Evolutionary conservation across 2,113 vertebrate species (phyloP).

Genomic region (Malurus melanocephalus): DNA sequence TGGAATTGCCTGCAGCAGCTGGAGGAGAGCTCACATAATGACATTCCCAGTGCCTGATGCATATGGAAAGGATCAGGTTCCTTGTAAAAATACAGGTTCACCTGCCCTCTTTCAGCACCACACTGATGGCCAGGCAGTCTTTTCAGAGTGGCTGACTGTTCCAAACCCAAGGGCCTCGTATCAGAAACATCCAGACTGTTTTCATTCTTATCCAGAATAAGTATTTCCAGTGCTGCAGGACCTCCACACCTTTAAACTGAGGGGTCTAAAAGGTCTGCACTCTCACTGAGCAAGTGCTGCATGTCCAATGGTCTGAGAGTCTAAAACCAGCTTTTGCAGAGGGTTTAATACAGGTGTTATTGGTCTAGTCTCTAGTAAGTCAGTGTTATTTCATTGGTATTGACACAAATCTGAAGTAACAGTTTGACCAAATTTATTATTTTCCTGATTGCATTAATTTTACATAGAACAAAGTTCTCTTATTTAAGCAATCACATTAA

Average conservation of each 20-base stretch:
- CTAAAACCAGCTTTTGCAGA: not conserved
- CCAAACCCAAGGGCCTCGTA: not conserved
- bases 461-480: not conserved
- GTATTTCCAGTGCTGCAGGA: not conserved
- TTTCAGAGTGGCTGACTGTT: not conserved
- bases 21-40: not conserved
- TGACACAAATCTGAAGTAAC: not conserved
- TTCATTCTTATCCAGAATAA: not conserved
- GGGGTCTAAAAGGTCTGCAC: not conserved
- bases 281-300: not conserved
- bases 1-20: not conserved
- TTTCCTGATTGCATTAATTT: not conserved
- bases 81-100: not conserved
- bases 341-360: not conserved
- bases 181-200: not conserved
- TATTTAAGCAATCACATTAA: not conserved
- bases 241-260: not conserved
- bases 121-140: not conserved
- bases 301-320: not conserved
- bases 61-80: slow-evolving; percentile 9
- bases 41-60: not conserved
- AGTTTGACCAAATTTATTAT: not conserved
- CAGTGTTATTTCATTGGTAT: not conserved
- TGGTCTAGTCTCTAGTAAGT: not conserved
- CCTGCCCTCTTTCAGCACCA: not conserved